Conservation (phyloP, 2,113 vertebrate species). For the Peromyscus californicus region DNA sequence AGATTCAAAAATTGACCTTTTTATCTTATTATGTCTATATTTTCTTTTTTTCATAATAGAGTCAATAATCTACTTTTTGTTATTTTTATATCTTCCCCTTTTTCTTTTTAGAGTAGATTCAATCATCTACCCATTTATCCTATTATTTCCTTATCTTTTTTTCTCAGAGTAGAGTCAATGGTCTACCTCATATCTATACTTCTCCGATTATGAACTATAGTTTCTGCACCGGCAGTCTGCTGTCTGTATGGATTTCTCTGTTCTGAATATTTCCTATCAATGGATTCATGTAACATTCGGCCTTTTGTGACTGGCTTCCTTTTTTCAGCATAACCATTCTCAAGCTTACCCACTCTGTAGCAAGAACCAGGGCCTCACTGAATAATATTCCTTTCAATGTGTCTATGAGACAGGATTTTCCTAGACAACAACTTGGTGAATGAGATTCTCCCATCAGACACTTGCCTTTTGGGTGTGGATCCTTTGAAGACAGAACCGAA, state of each 20-base stretch:
- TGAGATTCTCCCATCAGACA: neutral
- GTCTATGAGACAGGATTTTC: neutral
- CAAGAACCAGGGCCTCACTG: neutral
- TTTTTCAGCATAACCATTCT: neutral
- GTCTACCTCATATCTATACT: too few relatives aligned
- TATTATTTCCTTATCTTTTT: too few relatives aligned
- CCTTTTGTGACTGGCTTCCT: neutral
- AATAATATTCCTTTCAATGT: neutral
- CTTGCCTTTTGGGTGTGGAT: neutral
- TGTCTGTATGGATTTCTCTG: neutral
- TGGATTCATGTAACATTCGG: neutral
- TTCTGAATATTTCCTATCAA: neutral
- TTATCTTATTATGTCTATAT: too few relatives aligned
- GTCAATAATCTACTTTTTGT: too few relatives aligned
- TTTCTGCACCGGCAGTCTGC: neutral
- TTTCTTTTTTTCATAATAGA: too few relatives aligned
- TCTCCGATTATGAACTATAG: neutral
- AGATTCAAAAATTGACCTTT: too few relatives aligned
- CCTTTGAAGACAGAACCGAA: neutral
- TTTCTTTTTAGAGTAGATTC: too few relatives aligned
- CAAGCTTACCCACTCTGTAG: neutral
- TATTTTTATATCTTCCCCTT: too few relatives aligned
- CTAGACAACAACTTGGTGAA: neutral
- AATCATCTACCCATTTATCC: too few relatives aligned
- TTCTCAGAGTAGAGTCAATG: too few relatives aligned